A percentile compares a stretch with the other conserved stretches of the same genome.
phyloP scores from a whole-genome alignment of 2,797 vertebrate genomes.

The Rachycentron canadum region DNA sequence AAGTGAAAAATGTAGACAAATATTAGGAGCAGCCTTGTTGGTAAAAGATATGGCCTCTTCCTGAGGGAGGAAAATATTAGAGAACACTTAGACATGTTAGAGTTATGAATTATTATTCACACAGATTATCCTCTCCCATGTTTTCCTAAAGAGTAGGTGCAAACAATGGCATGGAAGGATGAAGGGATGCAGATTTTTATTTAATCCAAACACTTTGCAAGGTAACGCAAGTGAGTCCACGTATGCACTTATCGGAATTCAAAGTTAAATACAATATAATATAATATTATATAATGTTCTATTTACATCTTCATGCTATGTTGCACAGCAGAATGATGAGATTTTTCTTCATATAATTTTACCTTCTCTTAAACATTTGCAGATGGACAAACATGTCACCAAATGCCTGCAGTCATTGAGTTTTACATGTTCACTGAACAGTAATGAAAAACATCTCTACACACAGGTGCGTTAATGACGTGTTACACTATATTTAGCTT shows the following conservation, averaged over 20 bases:
- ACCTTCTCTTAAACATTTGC: background rate
- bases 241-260: background rate
- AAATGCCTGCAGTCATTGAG: constrained; percentile 3
- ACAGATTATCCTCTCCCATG: background rate
- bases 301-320: background rate
- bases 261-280: background rate
- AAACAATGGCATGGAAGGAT: background rate
- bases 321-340: background rate
- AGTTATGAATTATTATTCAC: background rate
- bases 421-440: constrained; percentile 2
- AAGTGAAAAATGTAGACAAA: background rate
- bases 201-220: too few species aligned
- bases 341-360: background rate
- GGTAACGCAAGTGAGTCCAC: background rate
- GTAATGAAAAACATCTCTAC: background rate
- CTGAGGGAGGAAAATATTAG: background rate
- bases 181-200: too few species aligned
- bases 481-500: constrained; percentile 5
- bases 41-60: background rate
- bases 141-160: background rate
- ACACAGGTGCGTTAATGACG: constrained; percentile 10
- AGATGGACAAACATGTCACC: background rate
- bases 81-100: background rate
- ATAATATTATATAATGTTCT: background rate
- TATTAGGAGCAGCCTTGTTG: background rate